phyloP scores from a whole-genome alignment of 64 coral and sea anemone species.

The Stichodactyla helianthus region DNA sequence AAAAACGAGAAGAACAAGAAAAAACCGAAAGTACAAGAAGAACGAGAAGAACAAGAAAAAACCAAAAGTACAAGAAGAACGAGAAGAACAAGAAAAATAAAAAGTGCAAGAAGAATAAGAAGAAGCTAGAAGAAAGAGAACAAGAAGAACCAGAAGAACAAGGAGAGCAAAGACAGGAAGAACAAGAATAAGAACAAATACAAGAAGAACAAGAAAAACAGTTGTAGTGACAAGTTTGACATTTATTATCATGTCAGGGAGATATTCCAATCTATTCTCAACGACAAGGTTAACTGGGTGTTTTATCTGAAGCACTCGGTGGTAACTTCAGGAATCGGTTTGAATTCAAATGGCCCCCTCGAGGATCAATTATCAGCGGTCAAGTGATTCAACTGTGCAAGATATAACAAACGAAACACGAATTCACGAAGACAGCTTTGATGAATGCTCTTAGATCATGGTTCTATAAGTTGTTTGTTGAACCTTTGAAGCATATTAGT shows the following conservation, averaged over 20 bases:
- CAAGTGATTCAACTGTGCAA: not conserved
- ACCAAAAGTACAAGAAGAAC: not conserved
- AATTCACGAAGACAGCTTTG: not conserved
- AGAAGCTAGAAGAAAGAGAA: not conserved
- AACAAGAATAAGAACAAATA: not conserved
- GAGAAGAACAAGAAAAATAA: not conserved
- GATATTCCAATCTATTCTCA: not conserved
- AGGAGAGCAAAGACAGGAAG: not conserved
- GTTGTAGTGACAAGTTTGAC: not conserved
- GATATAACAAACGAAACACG: not conserved
- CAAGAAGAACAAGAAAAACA: not conserved
- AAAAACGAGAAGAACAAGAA: not conserved
- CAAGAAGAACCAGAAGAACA: not conserved
- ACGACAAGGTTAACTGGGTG: not conserved
- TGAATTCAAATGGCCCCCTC: not conserved
- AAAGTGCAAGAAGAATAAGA: not conserved
- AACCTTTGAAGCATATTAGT: not conserved
- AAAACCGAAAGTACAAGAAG: not conserved
- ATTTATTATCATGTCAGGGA: not conserved
- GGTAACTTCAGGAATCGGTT: not conserved
- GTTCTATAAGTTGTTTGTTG: not conserved
- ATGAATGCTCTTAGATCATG: not conserved
- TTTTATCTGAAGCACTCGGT: not conserved
- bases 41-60: not conserved
- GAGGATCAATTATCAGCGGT: not conserved